phyloP scores from a whole-genome alignment of 1,140 invertebrate species.

The Propsilocerus akamusi region DNA sequence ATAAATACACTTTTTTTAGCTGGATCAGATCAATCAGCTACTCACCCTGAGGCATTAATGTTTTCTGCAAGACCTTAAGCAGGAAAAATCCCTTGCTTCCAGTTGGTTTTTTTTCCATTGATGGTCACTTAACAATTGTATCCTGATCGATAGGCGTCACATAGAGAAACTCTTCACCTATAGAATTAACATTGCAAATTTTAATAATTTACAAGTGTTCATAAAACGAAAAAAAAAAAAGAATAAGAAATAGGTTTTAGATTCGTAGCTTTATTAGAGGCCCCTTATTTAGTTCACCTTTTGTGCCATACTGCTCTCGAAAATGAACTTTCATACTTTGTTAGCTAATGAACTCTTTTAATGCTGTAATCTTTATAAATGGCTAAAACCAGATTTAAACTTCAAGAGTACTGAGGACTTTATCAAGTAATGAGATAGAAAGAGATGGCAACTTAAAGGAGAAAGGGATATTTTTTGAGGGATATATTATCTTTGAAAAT shows the following conservation, averaged over 20 bases:
- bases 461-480: no score
- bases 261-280: not conserved
- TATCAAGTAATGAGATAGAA: no score
- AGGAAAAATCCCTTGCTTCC: conserved; percentile 21
- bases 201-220: not conserved
- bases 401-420: no score
- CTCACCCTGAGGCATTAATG: conserved; percentile 45
- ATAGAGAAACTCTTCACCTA: conserved; percentile 24
- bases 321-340: conserved; percentile 23
- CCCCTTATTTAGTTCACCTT: not conserved
- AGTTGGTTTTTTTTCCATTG: conserved; percentile 16
- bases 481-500: no score
- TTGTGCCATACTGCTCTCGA: conserved; percentile 19
- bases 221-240: not conserved
- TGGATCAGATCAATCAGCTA: no score
- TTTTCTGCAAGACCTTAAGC: conserved; percentile 31
- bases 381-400: no score
- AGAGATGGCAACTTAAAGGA: no score
- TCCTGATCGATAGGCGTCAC: conserved; percentile 23
- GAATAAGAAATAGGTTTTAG: not conserved
- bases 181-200: conserved; percentile 9
- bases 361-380: no score
- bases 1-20: no score
- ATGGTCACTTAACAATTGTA: conserved; percentile 20
- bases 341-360: no score